phyloP scores from a whole-genome alignment of 2,797 vertebrate genomes.

The Rhinophrynus dorsalis region DNA sequence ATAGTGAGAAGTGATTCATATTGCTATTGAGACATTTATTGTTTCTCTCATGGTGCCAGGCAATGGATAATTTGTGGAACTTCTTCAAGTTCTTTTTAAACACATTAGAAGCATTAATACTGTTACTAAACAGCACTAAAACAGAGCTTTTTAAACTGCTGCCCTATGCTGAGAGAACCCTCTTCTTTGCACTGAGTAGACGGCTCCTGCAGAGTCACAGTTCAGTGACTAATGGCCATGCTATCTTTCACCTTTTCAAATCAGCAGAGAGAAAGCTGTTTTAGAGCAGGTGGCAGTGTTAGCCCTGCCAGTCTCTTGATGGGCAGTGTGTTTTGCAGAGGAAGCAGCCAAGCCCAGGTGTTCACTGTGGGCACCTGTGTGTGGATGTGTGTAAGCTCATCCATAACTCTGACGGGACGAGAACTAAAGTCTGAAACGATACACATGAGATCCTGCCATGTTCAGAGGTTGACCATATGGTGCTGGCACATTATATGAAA shows the following conservation, averaged over 20 bases:
- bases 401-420: constrained; percentile 42
- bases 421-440: constrained; percentile 29
- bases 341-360: constrained; percentile 45
- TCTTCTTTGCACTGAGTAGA: not conserved
- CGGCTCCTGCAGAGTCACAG: constrained; percentile 21
- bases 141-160: not conserved
- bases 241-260: constrained; percentile 35
- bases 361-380: constrained; percentile 38
- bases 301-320: constrained; percentile 38
- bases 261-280: constrained; percentile 33
- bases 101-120: not conserved
- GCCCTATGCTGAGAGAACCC: not conserved
- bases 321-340: constrained; percentile 26
- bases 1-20: constrained; percentile 44
- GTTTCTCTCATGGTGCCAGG: constrained; percentile 28
- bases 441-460: constrained; percentile 39
- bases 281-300: constrained; percentile 42
- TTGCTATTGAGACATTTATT: constrained; percentile 44
- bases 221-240: constrained; percentile 35
- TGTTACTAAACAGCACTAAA: constrained; percentile 14
- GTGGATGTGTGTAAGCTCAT: constrained; percentile 38
- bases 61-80: constrained; percentile 38
- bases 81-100: constrained; percentile 39
- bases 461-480: constrained; percentile 43
- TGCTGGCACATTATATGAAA: constrained; percentile 21